Base-by-base conservation (phyloP, 1,140 invertebrate genomes). In the Leguminivora glycinivorella region DNA sequence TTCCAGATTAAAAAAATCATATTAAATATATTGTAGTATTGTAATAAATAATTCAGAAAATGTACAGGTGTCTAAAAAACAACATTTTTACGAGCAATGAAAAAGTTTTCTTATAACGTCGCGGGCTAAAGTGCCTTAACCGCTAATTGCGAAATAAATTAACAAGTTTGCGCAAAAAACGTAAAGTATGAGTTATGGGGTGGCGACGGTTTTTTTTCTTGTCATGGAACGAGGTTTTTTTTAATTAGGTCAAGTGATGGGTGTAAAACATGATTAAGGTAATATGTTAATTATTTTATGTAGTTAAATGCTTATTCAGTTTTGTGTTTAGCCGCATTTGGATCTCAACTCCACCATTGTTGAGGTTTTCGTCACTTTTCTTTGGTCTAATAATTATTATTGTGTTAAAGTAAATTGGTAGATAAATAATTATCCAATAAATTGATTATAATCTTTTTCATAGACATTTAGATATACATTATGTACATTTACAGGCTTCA, bases 81-180 rank as follows among this genome's bases (percentile, higher is more conserved):
- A 68, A 31, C 60, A 71, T 87, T 85, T 88, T 85, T 84, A 85
- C 79, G 80, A 80, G 79, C 82, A 75, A 76, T 80, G 81, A 85
- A 70, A 84, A 88, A 88, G 77, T 88, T 88, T 88, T 85, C 83
- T 85, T 84, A 88, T 88, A 88, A 88, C 85, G 85, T 86, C 72
- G 70, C 72, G 73, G 75, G 78, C 79, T 79, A 76, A 75, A 83
- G 77, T 78, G 76, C 76, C 74, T 76, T 77, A 74, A 74, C 80
- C 82, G 80, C 82, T 88, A 88, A 88, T 88, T 88, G 82, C 84
- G 79, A 86, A 83, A 88, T 88, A 88, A 88, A 88, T 88, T 85
- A 81, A 68, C 83, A 82, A 83, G 82, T 87, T 86, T 82, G 71
- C 72, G 75, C 78, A 78, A 84, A 88, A 88, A 88, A 88, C 80